Base-by-base conservation (phyloP, 1,140 invertebrate genomes). In the Aphelenchoides avenae region DNA sequence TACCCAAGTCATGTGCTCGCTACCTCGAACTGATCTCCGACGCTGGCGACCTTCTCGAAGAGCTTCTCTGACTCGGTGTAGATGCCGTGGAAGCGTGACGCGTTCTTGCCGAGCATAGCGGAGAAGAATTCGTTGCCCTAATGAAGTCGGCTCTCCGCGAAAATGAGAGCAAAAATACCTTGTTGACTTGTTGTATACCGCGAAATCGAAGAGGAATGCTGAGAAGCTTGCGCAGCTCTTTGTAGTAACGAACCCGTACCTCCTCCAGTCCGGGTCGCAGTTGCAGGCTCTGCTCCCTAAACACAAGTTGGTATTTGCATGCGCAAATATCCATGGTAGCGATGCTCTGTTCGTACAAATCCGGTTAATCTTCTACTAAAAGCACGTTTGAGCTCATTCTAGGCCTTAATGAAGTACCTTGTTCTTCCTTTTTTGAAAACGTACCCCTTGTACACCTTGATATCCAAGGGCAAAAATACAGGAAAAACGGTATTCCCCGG, bases 181-280 rank as follows among this genome's bases (percentile, higher is more conserved):
- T 53, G 26, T 76, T 57, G 30, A 83, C 82, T 6, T 78, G 75
- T n/a, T 82, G 83, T 5, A 90, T 81, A 0, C 88, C 90, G 51
- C 86, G 83, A 75, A 97, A 93, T 52, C 86, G 84, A 47, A 85
- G 84, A 0, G 93, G 94, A 55, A 94, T 86, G 42, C 86, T 83
- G 3, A 96, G 83, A 61, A 95, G 91, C 53, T 87, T 84, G 59
- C 89, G 87, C 70, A 98, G 81, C 69, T 89, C 87, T 1, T 84
- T 83, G 73, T 91, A 94, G 71, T 94, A 89, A 71, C 88, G 87
- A n/a, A 33, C 86, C 86, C 3, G 88, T 84, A 26, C 95, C 83
- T 75, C 91, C 89, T 78, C 95, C 89, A 49, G 92, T 80, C 1
- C 87, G 82, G 94, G 94, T 49, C 85, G 82, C 75, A 87, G 86